Base-by-base conservation (phyloP, 2,113 vertebrate genomes). In the Acanthochromis polyacanthus region DNA sequence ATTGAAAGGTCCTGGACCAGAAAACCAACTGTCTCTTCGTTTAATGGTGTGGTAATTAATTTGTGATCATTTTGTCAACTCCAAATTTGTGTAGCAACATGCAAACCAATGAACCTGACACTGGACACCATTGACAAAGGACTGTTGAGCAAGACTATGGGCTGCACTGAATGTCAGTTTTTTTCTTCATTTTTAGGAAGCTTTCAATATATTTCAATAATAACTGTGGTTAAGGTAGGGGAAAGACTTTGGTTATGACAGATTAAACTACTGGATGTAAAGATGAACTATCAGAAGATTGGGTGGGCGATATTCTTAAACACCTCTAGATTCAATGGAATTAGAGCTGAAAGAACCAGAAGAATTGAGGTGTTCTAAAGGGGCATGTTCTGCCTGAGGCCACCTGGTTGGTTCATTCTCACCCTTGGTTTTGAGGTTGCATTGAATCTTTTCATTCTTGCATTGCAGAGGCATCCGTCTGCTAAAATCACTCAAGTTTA, bases 381-480 rank as follows among this genome's bases (percentile, higher is more conserved):
- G 30, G 50, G 38, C 20, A 28, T 78, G 25, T 4, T 25, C 32
- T 19, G n/a, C 23, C 46, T 1, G 1, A 14, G 23, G 32, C 2
- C 23, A 25, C 10, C 28, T 58, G 10, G 12, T 36, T 7, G 20
- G 20, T 60, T 40, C 50, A 38, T 30, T 38, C 25, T 52, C 10
- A 15, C 52, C 23, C 48, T 62, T 61, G 38, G 12, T 40, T 7
- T 5, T 12, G 30, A 61, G 17, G 68, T 32, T 66, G 68, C 45
- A 46, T 16, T 70, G 52, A 80, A 72, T 38, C 4, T 5, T 8
- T 51, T 10, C 16, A n/a, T 19, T 56, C 16, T 28, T 65, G 60
- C 68, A 81, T 20, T 69, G 55, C 38, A 78, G 63, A 83, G 73
- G 71, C 12, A 7, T 70, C 69, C 73, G 67, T 80, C 75, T 28